Conservation (phyloP, 2,888 invertebrate genomes). For the Steinernema scapterisci region DNA sequence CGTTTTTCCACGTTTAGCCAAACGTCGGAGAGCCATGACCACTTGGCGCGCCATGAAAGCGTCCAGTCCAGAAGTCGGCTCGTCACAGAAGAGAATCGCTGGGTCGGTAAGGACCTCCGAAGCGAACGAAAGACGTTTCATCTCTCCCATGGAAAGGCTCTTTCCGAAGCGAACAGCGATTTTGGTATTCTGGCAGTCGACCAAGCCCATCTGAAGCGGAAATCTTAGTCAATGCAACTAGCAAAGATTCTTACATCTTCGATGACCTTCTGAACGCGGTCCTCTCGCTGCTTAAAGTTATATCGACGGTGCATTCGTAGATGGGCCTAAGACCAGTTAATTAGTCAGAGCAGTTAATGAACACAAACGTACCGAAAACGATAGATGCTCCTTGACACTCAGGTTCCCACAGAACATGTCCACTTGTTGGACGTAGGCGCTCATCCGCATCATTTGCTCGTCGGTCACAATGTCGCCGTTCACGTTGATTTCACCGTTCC, state of each 20-base stretch:
- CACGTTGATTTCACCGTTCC: conserved; percentile 46
- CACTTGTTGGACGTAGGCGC: conserved; percentile 88
- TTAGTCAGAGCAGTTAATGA: background rate
- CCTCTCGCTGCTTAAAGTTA: conserved; percentile 50
- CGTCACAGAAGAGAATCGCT: conserved; percentile 55
- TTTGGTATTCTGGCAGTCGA: conserved; percentile 51
- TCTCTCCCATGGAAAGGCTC: conserved; percentile 88
- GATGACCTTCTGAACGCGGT: conserved; percentile 44
- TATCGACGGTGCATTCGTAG: conserved; percentile 45
- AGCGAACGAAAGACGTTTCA: conserved; percentile 87
- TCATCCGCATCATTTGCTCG: conserved; percentile 73
- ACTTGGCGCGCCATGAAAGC: conserved; percentile 57
- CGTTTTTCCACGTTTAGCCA: conserved; percentile 78
- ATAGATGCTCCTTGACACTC: conserved; percentile 84
- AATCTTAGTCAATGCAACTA: background rate
- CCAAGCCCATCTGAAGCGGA: conserved; percentile 49
- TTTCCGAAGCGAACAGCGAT: conserved; percentile 75
- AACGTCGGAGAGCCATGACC: conserved; percentile 46
- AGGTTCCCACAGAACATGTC: conserved; percentile 84
- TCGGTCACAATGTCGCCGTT: conserved; percentile 48
- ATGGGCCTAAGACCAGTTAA: conserved; percentile 37
- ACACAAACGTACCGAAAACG: conserved; percentile 76
- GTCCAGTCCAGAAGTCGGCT: conserved; percentile 58
- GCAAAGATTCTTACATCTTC: background rate
- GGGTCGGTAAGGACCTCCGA: conserved; percentile 72